Base-by-base conservation (phyloP, 2,113 vertebrate species). In the Peromyscus maniculatus region DNA sequence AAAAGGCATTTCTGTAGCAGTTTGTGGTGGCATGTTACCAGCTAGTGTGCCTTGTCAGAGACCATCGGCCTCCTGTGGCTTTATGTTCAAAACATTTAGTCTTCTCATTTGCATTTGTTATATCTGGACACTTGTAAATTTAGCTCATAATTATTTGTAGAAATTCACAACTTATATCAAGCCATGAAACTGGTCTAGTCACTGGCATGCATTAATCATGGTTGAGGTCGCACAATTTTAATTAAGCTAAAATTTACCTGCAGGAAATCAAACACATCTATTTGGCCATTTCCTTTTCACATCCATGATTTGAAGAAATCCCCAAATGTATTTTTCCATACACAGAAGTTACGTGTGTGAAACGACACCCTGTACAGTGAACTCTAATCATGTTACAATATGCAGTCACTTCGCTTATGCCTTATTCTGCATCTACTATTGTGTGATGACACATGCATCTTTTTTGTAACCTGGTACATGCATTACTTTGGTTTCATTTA, bases 1-100 rank as follows among this genome's bases (percentile, higher is more conserved):
- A 98, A 98, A 98, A 98, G 92, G 82, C 96, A 98, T 98, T 98
- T 98, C 95, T 74, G 93, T 62, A 93, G 75, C 66, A 83, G 91
- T 87, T 94, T 87, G 55, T 83, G 74, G 52, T 96, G 89, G 28
- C 52, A 31, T 91, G 98, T 93, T 96, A 91, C 91, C 87, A 0
- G 72, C 94, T 82, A 86, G 46, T 9, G 1, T 95, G 87, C 87
- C 33, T 79, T 97, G n/a, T 87, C 97, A 95, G 96, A 75, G 46
- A 80, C 86, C 62, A 46, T 97, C 94, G 89, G 64, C 90, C 97
- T 93, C 31, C 3, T 24, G n/a, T 92, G 66, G 39, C 39, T 89
- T 97, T 87, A 93, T 52, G 71, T 95, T 91, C 83, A 97, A 31
- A 91, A 67, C n/a, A 13, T 72, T 71, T 79, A 91, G 74, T 75